These are phyloP conservation scores for Stegastes partitus DNA, from an alignment of 2,113 vertebrate genomes.

Conservation along the genomic window DNA sequence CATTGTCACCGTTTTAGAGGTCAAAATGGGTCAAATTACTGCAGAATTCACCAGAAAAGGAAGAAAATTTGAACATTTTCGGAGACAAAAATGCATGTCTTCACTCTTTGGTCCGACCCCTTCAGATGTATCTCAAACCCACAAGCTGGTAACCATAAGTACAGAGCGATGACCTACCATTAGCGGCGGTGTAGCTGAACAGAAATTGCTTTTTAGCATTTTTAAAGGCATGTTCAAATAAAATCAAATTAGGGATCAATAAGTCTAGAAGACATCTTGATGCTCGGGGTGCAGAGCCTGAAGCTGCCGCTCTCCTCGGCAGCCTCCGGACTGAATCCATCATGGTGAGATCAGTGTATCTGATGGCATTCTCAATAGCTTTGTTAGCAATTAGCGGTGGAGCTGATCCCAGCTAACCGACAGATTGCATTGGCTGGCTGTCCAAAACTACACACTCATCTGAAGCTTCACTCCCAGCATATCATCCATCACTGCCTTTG, in stretches of 20 bases:
- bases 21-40: too few species aligned
- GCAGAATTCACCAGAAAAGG: too few species aligned
- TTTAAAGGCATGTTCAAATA: background rate
- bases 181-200: background rate
- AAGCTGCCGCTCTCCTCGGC: background rate
- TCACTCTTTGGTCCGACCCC: too few species aligned
- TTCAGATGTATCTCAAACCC: too few species aligned
- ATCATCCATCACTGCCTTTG: background rate
- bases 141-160: too few species aligned
- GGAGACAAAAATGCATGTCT: too few species aligned
- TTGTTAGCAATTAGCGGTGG: slow-evolving; percentile 33
- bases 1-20: too few species aligned
- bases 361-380: slow-evolving; percentile 29
- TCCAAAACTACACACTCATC: slow-evolving; percentile 25
- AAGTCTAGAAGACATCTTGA: background rate
- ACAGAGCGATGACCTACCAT: background rate
- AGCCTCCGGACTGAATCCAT: slow-evolving; percentile 37
- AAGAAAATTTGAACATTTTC: too few species aligned
- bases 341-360: slow-evolving; percentile 25
- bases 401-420: slow-evolving; percentile 29
- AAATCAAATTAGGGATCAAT: slow-evolving; percentile 8
- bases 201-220: background rate
- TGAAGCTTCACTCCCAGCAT: background rate
- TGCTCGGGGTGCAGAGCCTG: background rate
- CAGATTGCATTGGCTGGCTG: slow-evolving; percentile 26